Base-by-base conservation (phyloP, 64 coral and sea anemone genomes). In the Actinia equina region DNA sequence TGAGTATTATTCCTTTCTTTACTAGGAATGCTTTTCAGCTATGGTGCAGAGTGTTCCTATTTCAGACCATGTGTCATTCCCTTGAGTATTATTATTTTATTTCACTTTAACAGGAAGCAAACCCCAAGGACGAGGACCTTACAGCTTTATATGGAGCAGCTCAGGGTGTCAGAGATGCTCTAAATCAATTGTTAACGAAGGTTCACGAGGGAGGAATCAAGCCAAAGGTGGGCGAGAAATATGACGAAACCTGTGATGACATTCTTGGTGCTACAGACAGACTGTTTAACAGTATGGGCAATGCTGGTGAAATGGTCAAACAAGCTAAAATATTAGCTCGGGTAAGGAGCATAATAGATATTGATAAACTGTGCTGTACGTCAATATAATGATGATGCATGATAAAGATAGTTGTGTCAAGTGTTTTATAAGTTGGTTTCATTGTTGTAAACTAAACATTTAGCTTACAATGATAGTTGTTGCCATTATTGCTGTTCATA, bases 251-350 rank as follows among this genome's bases (percentile, higher is more conserved):
- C 4, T 99, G 97, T 84, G 97, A 99, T 70, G 87, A 91, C 17
- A 99, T 99, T 43, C 88, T 99, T 0, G 93, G 93, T 44, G 97
- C 97, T 22, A 95, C 97, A 17, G 97, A 99, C 71, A 92, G 97
- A 22, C 80, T 99, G 86, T 99, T 99, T 23, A 99, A 99, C 63
- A 99, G 97, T 89, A 99, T 99, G 97, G 97, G 97, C 2, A 99
- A 99, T 79, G 97, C 97, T 86, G 97, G 97, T 30, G 97, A 99
- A 88, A 99, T 99, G 97, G 97, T 99, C 25, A 92, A 94, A 62
- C 97, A 99, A 44, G 97, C 97, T 77, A 99, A 95, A 70, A 94
- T 99, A 23, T 62, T 99, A 15, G 97, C 97, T 27, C 94, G 93
- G 93, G 97, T 99, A 30, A 77, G 83, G 26, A 26, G 37, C 7